Evolutionary conservation across 2,113 vertebrate species (phyloP), one percentile per base, ranked within the genome.

Genomic region (Lophochroa leadbeateri): DNA sequence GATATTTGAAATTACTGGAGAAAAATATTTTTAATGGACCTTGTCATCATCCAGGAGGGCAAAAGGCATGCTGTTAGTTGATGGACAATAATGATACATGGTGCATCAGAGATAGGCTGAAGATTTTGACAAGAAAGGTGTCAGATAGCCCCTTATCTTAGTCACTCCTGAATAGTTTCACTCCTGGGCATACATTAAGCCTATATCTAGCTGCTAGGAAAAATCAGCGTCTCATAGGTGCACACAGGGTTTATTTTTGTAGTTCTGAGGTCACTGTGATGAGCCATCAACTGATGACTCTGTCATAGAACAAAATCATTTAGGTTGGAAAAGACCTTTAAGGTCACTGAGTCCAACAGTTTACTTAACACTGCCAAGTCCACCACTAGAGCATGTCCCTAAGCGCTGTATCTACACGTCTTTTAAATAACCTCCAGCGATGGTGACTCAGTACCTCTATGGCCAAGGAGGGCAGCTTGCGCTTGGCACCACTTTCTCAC

Each of bases 401-500:
- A 16, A 43, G 10, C 8, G 3, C 27, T 44, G 2, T 1, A 2
- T 19, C 43, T 85, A 29, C 23, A 9, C 0, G 0, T 29, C 46
- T 70, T 78, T 83, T 31, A 39, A 88, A 39, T 29, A 13, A 13
- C n/a, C 15, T 57, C 21, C 68, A 76, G 50, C 20, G 28, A 13
- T 20, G 44, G 41, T 28, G 46, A 23, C 29, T n/a, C 35, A 18
- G 21, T 25, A 33, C 31, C 46, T 80, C 11, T 33, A 19, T n/a
- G 31, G 41, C 35, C 24, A 28, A n/a, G 55, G 50, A 75, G 23
- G n/a, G 35, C 17, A 52, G 47, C 25, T 77, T 80, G 18, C 7
- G 7, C 65, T 53, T 69, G 41, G 20, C 35, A 47, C 2, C 21
- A 17, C 53, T 84, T 81, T 80, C 64, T 76, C 57, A 24, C 18